Percentiles rank a stretch among this genome's conserved stretches.
These are phyloP conservation scores for Conger conger DNA, from an alignment of 2,113 vertebrate species.

Conservation along the genomic window DNA sequence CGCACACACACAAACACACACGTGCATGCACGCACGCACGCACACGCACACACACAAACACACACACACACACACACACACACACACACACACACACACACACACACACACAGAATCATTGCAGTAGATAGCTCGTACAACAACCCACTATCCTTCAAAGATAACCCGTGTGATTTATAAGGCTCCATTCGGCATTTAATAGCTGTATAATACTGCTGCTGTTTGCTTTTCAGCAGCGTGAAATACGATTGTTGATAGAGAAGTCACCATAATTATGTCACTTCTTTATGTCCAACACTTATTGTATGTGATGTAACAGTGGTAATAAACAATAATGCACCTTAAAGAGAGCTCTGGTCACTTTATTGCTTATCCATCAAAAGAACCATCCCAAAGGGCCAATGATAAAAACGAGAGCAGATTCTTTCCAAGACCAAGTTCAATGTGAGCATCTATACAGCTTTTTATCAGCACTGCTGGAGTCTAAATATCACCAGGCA, in stretches of 20 bases:
- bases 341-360: slow-evolving; percentile 33
- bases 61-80: neutral
- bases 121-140: neutral
- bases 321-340: slow-evolving; percentile 38
- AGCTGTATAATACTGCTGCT: slow-evolving; percentile 27
- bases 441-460: neutral
- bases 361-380: slow-evolving; percentile 35
- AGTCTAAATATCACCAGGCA: slow-evolving; percentile 22
- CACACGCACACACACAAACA: neutral
- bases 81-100: neutral
- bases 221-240: slow-evolving; percentile 36
- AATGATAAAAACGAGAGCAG: slow-evolving; percentile 24
- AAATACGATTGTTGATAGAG: slow-evolving; percentile 37
- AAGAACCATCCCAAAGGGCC: slow-evolving; percentile 13
- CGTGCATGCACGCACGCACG: neutral
- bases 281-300: slow-evolving; percentile 42
- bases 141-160: neutral
- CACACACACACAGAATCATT: slow-evolving; percentile 23
- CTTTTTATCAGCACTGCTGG: slow-evolving; percentile 24
- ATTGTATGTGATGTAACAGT: slow-evolving; percentile 24
- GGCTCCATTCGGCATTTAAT: slow-evolving; percentile 23
- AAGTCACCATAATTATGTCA: slow-evolving; percentile 42
- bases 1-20: neutral
- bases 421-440: slow-evolving; percentile 26
- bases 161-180: slow-evolving; percentile 23